phyloP scores from a whole-genome alignment of 2,797 vertebrate species.

The Tamandua tetradactyla region DNA sequence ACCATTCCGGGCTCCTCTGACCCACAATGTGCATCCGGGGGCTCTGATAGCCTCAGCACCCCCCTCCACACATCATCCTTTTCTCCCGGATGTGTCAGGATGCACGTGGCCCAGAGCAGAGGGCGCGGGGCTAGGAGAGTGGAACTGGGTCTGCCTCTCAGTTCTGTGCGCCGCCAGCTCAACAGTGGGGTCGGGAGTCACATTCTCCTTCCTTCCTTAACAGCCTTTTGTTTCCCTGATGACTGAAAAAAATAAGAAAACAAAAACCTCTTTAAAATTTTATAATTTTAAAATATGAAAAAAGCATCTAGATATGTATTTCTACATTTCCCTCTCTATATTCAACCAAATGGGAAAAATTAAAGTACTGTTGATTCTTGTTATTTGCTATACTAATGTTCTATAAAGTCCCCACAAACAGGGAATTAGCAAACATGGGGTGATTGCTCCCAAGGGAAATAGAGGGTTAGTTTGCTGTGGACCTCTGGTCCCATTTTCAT shows the following conservation, averaged over 20 bases:
- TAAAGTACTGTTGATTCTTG: too few relatives aligned
- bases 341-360: too few relatives aligned
- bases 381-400: too few relatives aligned
- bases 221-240: neutral
- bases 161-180: neutral
- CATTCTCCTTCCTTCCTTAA: neutral
- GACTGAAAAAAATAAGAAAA: neutral
- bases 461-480: too few relatives aligned
- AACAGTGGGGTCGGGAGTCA: neutral
- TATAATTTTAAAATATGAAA: too few relatives aligned
- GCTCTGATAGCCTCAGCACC: fast-evolving
- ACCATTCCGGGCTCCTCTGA: neutral
- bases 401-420: too few relatives aligned
- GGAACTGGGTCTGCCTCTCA: neutral
- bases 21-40: fast-evolving
- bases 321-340: too few relatives aligned
- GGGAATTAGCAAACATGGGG: too few relatives aligned
- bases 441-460: too few relatives aligned
- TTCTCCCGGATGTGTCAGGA: neutral
- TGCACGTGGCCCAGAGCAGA: neutral
- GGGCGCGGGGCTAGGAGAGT: fast-evolving
- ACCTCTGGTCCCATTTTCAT: too few relatives aligned
- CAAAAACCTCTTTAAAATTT: neutral
- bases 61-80: neutral
- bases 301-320: too few relatives aligned